Evolutionary conservation across 53 echinoderm and acorn worm species (phyloP).

Genomic region (Echinarachnius parma): DNA sequence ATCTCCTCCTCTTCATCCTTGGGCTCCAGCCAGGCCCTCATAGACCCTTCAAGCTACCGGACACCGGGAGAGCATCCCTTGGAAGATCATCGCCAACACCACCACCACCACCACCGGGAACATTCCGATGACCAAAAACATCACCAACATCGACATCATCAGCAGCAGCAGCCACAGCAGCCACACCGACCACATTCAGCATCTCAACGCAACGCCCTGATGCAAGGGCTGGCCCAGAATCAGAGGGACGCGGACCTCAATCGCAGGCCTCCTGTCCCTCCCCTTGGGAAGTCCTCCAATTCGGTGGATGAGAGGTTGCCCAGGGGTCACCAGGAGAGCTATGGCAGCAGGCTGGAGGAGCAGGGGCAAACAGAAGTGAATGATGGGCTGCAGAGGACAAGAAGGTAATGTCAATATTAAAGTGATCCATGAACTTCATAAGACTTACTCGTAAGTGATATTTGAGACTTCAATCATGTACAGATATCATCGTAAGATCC

Average conservation of each 20-base stretch:
- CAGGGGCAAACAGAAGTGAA: not conserved
- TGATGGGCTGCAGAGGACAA: constrained; percentile 8
- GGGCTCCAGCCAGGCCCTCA: constrained; percentile 23
- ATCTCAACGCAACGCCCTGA: constrained; percentile 65
- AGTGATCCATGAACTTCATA: too few relatives aligned
- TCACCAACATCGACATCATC: constrained; percentile 20
- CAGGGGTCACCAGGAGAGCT: constrained; percentile 1
- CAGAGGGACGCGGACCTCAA: constrained; percentile 27
- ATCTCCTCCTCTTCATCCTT: constrained; percentile 1
- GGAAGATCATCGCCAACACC: constrained; percentile 1
- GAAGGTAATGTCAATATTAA: not conserved
- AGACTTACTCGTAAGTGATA: too few relatives aligned
- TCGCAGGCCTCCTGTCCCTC: constrained; percentile 60
- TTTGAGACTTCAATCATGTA: too few relatives aligned
- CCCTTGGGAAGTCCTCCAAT: constrained; percentile 53
- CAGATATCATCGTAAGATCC: too few relatives aligned
- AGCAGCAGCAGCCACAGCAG: constrained; percentile 17
- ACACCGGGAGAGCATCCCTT: too few relatives aligned
- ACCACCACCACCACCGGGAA: not conserved
- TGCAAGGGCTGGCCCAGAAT: constrained; percentile 54
- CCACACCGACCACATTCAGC: constrained; percentile 49
- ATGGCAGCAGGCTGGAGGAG: not conserved
- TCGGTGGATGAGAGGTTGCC: constrained; percentile 43
- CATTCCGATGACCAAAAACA: constrained; percentile 16
- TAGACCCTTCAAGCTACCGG: constrained; percentile 18